Evolutionary conservation across 1,140 invertebrate species (phyloP).

Genomic region (Drosophila biarmipes): DNA sequence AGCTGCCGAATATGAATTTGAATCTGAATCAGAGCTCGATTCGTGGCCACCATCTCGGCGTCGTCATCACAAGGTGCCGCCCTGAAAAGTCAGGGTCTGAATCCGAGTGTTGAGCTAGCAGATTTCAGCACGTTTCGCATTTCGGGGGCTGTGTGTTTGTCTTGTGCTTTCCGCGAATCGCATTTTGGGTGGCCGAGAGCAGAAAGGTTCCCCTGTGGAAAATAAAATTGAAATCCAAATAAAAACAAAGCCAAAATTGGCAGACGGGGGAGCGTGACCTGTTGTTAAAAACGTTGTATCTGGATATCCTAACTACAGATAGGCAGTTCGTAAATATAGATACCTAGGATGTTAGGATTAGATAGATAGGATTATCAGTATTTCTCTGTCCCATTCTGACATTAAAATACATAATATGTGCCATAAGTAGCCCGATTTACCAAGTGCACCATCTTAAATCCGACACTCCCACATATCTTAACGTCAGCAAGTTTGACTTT

Average conservation of each 20-base stretch:
- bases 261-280: not conserved
- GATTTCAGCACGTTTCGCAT: conserved; percentile 74
- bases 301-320: too few relatives aligned
- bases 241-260: conserved; percentile 10
- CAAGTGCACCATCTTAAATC: conserved; percentile 1
- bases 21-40: conserved; percentile 21
- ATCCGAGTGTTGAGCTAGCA: conserved; percentile 58
- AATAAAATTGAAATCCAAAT: conserved; percentile 3
- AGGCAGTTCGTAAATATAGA: too few relatives aligned
- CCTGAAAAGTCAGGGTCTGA: not conserved
- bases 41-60: conserved; percentile 16
- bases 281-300: not conserved
- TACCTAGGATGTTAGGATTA: not conserved
- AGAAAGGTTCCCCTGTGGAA: conserved; percentile 25
- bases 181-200: conserved; percentile 68
- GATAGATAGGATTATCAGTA: not conserved
- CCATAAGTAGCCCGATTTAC: not conserved
- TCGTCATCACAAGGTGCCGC: conserved; percentile 58
- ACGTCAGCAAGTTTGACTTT: conserved; percentile 12
- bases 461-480: conserved; percentile 3
- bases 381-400: not conserved
- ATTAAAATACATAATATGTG: not conserved
- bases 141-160: conserved; percentile 64
- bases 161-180: conserved; percentile 73
- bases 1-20: conserved; percentile 2